Evolutionary conservation across 2,888 invertebrate species (phyloP).

Genomic region (Willowsia nigromaculata): DNA sequence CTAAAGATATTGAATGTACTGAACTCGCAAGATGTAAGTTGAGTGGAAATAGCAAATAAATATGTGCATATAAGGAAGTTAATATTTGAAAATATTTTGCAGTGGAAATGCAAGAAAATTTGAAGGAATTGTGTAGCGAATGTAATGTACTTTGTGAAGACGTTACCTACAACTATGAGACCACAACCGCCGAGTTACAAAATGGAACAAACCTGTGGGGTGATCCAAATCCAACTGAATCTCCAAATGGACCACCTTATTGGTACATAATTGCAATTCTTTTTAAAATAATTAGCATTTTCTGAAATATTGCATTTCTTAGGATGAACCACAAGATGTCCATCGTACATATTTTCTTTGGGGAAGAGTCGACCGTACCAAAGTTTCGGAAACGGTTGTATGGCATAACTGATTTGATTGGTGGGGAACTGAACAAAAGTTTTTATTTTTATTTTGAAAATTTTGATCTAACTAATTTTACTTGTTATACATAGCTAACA

Average conservation of each 20-base stretch:
- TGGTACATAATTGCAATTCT: background rate
- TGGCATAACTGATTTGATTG: conserved; percentile 29
- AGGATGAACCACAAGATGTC: background rate
- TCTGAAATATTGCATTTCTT: too few relatives aligned
- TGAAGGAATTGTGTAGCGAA: conserved; percentile 17
- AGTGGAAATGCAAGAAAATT: conserved; percentile 6
- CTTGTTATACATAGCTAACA: too few relatives aligned
- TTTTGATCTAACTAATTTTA: too few relatives aligned
- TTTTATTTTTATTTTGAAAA: too few relatives aligned
- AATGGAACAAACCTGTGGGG: background rate
- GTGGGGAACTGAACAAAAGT: too few relatives aligned
- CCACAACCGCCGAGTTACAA: background rate
- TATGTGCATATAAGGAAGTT: too few relatives aligned
- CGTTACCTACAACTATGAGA: conserved; percentile 17
- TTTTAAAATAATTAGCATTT: too few relatives aligned
- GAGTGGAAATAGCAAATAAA: too few relatives aligned
- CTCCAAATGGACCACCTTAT: background rate
- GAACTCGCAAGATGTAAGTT: conserved; percentile 10
- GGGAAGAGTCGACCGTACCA: conserved; percentile 36
- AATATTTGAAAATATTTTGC: too few relatives aligned
- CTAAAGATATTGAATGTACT: conserved; percentile 1
- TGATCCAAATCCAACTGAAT: background rate
- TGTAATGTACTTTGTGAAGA: background rate
- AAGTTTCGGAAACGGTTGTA: conserved; percentile 31
- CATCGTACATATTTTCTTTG: conserved; percentile 38